Evolutionary conservation across 2,797 vertebrate species (phyloP), one percentile per base, ranked within the genome.

Genomic region (Perdix hodgsoniae): DNA sequence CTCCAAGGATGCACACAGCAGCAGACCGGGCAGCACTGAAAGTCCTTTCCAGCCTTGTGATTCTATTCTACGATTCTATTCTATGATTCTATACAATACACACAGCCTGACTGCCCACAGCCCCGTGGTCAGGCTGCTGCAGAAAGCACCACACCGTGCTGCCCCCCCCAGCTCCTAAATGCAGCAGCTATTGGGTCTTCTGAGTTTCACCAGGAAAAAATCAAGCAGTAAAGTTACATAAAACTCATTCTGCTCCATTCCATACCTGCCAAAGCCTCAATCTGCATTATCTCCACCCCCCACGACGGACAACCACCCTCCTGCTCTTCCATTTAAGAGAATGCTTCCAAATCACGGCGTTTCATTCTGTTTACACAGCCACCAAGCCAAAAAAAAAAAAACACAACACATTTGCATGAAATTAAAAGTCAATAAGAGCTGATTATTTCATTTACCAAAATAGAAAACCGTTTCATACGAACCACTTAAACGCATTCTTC

Each of bases 391-490:
- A 93, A 52, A 50, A 49, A 50, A 44, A 86, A 52, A 50, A 49
- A 14, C 22, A 92, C 56, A 57, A 31, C 45, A 14, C 39, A 93
- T 86, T 91, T 95, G 80, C 91, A 94, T 90, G 47, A 92, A 93
- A 94, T 93, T 83, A 50, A 39, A 94, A 96, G 90, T 92, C 85
- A 93, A 94, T 95, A 93, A 86, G 94, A 88, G 42, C 0, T 88
- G 93, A 96, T 95, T 96, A 96, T 93, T 93, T 95, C 88, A 91
- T 95, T 94, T 95, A 90, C 80, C 90, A 90, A 94, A 95, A 96
- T 90, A 96, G 95, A 95, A 96, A 76, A 88, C 33, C 8, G 19
- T 90, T 96, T 94, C 73, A 65, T 76, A 86, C 37, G 94, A 96
- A 83, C 88, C 86, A 88, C 77, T 93, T 88, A 66, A 86, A 88